A percentile compares a stretch with the other conserved stretches of the same genome.
Conservation (phyloP, 2,888 invertebrate species). For the Myopa tessellatipennis region DNA sequence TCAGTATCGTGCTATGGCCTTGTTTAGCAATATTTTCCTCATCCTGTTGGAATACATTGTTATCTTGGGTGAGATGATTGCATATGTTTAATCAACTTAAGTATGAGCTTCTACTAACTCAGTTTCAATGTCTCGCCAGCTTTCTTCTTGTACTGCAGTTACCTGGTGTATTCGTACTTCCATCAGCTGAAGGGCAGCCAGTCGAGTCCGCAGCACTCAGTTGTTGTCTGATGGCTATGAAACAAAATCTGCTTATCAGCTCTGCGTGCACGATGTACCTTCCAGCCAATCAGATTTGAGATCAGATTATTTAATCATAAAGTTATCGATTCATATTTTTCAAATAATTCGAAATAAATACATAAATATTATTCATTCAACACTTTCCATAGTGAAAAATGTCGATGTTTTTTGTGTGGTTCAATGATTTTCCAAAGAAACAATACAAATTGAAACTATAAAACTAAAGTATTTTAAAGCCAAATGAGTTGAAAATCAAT, state of each 20-base stretch:
- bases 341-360: no score
- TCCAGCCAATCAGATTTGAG: no score
- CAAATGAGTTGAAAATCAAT: no score
- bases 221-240: conserved; percentile 52
- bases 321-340: no score
- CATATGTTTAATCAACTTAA: background rate
- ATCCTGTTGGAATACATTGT: conserved; percentile 52
- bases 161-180: conserved; percentile 56
- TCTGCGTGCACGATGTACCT: no score
- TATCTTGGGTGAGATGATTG: conserved; percentile 48
- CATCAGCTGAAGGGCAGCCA: conserved; percentile 54
- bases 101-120: background rate
- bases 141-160: conserved; percentile 50
- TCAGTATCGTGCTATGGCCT: conserved; percentile 51
- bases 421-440: no score
- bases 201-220: conserved; percentile 48
- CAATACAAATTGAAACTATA: no score
- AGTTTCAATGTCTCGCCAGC: conserved; percentile 44
- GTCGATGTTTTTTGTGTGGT: no score
- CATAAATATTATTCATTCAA: no score
- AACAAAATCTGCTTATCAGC: background rate
- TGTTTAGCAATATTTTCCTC: conserved; percentile 48
- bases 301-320: no score
- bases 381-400: no score
- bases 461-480: no score